Conservation (phyloP, 2,113 vertebrate species). For the Neotoma lepida region DNA sequence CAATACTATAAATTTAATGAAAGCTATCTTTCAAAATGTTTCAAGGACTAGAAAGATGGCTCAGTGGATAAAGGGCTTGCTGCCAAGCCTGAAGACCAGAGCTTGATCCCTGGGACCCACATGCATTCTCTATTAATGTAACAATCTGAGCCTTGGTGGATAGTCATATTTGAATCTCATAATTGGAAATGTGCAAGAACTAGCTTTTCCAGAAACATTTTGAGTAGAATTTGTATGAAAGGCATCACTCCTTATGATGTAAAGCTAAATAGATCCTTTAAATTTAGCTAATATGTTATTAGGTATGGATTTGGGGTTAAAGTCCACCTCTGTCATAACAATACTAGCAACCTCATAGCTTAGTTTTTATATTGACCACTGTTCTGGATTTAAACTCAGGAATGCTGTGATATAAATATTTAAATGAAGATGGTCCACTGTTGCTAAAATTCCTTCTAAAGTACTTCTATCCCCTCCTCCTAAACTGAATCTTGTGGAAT, state of each 20-base stretch:
- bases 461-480: neutral
- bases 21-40: neutral
- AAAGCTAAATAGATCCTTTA: constrained; percentile 9
- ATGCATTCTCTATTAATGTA: neutral
- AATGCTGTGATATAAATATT: neutral
- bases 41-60: neutral
- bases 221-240: neutral
- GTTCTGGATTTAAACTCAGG: constrained; percentile 41
- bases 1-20: neutral
- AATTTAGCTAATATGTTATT: neutral
- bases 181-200: neutral
- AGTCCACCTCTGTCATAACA: neutral
- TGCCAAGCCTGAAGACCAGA: neutral
- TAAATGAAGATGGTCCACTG: neutral
- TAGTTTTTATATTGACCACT: constrained; percentile 30
- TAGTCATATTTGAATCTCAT: neutral
- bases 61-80: neutral
- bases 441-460: neutral
- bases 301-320: neutral
- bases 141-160: neutral
- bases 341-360: neutral
- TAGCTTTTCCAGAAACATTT: constrained; percentile 14
- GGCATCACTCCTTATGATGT: neutral
- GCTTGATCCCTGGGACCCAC: neutral
- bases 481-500: neutral